phyloP scores from a whole-genome alignment of 1,140 invertebrate species.

The Homarus americanus region DNA sequence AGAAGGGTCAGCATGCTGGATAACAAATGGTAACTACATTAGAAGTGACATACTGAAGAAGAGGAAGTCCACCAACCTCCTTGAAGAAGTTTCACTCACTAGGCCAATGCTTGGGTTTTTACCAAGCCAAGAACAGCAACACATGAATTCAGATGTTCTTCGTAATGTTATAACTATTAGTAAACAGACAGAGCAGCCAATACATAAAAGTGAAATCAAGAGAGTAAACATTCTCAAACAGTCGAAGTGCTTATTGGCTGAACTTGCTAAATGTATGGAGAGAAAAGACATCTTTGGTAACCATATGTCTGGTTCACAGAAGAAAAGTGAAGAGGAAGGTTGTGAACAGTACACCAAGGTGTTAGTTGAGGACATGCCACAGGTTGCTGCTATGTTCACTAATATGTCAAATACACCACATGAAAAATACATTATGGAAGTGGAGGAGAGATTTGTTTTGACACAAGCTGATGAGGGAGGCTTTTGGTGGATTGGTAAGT shows the following conservation, averaged over 20 bases:
- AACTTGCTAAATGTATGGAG: conserved; percentile 6
- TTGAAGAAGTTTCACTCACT: not conserved
- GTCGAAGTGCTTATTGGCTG: not conserved
- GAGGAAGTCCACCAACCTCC: no score
- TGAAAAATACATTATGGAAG: not conserved
- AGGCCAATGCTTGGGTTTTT: not conserved
- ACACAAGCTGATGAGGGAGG: not conserved
- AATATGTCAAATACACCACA: not conserved
- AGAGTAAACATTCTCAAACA: not conserved
- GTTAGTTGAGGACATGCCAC: not conserved
- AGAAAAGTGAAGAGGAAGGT: not conserved
- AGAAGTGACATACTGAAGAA: not conserved
- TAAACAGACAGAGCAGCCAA: not conserved
- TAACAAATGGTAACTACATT: not conserved
- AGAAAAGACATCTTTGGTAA: not conserved
- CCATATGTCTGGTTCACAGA: not conserved
- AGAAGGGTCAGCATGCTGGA: not conserved
- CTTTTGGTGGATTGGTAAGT: conserved; percentile 14
- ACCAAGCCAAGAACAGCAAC: not conserved
- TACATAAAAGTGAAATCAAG: not conserved
- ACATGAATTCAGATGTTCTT: not conserved
- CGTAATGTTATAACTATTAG: not conserved
- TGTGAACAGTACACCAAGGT: not conserved
- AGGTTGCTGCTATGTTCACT: not conserved
- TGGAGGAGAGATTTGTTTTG: not conserved